Evolutionary conservation across 2,888 invertebrate genomes (phyloP).

Genomic region (Melolontha melolontha): DNA sequence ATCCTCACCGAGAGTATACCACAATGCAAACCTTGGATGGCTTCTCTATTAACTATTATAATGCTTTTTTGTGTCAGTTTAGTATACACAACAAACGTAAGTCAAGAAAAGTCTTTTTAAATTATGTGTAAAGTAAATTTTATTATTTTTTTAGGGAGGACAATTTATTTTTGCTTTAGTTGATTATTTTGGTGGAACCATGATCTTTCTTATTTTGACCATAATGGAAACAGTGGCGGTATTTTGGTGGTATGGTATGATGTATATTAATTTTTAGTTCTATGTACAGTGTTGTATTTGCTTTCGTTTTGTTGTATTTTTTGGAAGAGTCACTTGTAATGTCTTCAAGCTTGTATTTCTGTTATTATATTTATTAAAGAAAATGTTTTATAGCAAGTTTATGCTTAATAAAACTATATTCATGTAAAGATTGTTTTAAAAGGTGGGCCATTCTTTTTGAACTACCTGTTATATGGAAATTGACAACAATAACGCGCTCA

Average conservation of each 20-base stretch:
- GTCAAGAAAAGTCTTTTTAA: conserved; percentile 48
- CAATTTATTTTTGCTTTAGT: conserved; percentile 72
- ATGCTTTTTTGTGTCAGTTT: conserved; percentile 75
- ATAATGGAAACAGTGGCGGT: conserved; percentile 70
- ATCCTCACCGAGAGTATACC: conserved; percentile 78
- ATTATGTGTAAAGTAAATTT: conserved; percentile 1
- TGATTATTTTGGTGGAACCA: conserved; percentile 73
- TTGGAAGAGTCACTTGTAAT: too few species aligned
- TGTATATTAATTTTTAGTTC: neutral
- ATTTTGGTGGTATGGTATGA: conserved; percentile 71
- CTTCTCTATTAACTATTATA: conserved; percentile 65
- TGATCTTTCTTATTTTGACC: conserved; percentile 71
- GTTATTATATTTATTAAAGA: too few species aligned
- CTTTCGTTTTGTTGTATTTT: too few species aligned
- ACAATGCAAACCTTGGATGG: conserved; percentile 69
- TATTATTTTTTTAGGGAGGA: conserved; percentile 68
- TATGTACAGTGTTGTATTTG: too few species aligned
- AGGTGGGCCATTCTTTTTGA: too few species aligned
- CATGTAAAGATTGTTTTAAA: too few species aligned
- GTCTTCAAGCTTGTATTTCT: too few species aligned
- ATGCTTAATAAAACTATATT: too few species aligned
- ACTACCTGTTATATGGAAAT: too few species aligned
- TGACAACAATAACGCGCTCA: too few species aligned
- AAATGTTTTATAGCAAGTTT: too few species aligned
- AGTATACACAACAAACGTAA: conserved; percentile 82